These are phyloP conservation scores for Omphaloscelis lunosa DNA, from an alignment of 2,888 invertebrate species.

Conservation along the genomic window DNA sequence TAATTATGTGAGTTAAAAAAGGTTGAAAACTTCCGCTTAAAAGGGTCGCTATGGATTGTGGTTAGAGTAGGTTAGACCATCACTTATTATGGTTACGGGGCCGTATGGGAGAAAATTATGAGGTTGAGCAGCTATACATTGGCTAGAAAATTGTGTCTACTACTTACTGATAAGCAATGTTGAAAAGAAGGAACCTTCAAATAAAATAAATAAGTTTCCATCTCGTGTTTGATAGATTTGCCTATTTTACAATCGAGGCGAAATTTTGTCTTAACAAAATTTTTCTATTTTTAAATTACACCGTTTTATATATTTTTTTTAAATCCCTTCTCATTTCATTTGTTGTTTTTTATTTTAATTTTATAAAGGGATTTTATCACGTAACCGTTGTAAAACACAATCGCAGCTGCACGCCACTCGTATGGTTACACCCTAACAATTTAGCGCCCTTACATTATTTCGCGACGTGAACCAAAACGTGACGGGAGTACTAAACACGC, in stretches of 20 bases:
- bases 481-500: conserved; percentile 68
- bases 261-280: too few species aligned
- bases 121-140: too few species aligned
- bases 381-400: neutral
- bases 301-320: neutral
- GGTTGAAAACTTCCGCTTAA: conserved; percentile 12
- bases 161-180: neutral
- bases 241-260: neutral
- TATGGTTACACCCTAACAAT: conserved; percentile 67
- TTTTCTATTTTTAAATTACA: neutral
- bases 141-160: neutral
- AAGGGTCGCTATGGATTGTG: conserved; percentile 17
- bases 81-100: conserved; percentile 30
- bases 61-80: conserved; percentile 14
- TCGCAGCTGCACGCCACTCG: conserved; percentile 16
- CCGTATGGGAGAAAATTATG: neutral
- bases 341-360: too few species aligned
- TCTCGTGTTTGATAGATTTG: neutral
- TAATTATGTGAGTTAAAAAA: conserved; percentile 38
- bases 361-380: neutral
- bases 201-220: neutral
- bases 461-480: conserved; percentile 72
- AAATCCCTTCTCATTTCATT: neutral
- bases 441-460: conserved; percentile 76
- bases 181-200: neutral